Evolutionary conservation across 2,797 vertebrate species (phyloP).

Genomic region (Anguilla marmorata): DNA sequence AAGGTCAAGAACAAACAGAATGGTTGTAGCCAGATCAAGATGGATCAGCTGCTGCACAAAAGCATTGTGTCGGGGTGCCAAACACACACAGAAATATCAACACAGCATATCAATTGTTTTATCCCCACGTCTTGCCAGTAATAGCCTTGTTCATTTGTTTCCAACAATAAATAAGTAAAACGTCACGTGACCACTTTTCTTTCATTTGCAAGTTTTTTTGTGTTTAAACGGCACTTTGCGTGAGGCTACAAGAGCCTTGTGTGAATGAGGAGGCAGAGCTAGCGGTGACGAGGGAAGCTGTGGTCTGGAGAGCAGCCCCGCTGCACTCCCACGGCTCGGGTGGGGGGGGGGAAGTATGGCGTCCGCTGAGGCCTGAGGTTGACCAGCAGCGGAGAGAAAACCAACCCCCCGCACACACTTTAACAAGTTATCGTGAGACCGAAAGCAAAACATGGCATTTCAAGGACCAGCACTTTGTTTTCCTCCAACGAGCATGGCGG

Average conservation of each 20-base stretch:
- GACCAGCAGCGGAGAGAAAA: background rate
- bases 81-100: background rate
- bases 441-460: slow-evolving; percentile 42
- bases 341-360: too few species aligned
- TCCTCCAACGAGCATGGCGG: slow-evolving; percentile 6
- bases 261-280: background rate
- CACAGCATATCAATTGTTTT: background rate
- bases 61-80: background rate
- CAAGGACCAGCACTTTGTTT: slow-evolving; percentile 27
- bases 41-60: background rate
- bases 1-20: background rate
- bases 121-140: background rate
- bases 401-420: slow-evolving; percentile 32
- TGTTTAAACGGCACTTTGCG: background rate
- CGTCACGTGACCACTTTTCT: background rate
- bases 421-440: slow-evolving; percentile 44
- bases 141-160: background rate
- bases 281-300: background rate
- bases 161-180: background rate
- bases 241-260: background rate
- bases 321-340: background rate
- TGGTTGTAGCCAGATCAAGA: background rate
- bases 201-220: background rate
- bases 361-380: background rate
- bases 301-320: background rate